These are phyloP conservation scores for Oxyruncus cristatus DNA, from an alignment of 2,113 vertebrate species.

Conservation along the genomic window DNA sequence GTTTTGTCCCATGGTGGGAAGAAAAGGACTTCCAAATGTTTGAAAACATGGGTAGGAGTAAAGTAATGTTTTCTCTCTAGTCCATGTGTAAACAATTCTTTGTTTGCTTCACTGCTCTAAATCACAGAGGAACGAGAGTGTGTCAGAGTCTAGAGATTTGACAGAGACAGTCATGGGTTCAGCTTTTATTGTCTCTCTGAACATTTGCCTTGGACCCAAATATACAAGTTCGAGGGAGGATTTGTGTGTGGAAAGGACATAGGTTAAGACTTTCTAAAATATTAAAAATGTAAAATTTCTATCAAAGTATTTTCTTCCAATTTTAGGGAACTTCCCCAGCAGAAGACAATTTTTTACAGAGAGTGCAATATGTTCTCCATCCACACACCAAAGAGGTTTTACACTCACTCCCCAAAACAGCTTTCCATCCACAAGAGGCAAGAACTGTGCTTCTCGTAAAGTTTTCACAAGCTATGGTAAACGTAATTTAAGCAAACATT, in stretches of 20 bases:
- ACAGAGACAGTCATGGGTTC: neutral
- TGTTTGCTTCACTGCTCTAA: neutral
- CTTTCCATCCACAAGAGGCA: constrained; percentile 50
- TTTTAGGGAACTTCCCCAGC: neutral
- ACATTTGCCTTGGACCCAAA: neutral
- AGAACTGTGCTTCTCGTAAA: neutral
- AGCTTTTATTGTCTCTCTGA: neutral
- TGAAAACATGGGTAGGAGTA: neutral
- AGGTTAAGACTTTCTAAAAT: neutral
- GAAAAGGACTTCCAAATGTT: neutral
- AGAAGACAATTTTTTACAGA: constrained; percentile 52
- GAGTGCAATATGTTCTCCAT: constrained; percentile 51
- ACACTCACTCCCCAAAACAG: constrained; percentile 31
- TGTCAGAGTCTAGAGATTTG: neutral
- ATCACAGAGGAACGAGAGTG: neutral
- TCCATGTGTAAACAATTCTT: neutral
- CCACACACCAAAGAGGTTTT: constrained; percentile 21
- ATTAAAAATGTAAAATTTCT: neutral
- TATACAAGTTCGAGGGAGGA: neutral
- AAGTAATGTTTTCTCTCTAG: neutral
- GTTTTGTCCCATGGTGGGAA: neutral
- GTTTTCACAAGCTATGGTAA: neutral
- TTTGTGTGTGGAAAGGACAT: neutral
- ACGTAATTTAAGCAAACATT: neutral
- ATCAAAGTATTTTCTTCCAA: neutral